Evolutionary conservation across 1,140 invertebrate species (phyloP).

Genomic region (Matsumurasca onukii): DNA sequence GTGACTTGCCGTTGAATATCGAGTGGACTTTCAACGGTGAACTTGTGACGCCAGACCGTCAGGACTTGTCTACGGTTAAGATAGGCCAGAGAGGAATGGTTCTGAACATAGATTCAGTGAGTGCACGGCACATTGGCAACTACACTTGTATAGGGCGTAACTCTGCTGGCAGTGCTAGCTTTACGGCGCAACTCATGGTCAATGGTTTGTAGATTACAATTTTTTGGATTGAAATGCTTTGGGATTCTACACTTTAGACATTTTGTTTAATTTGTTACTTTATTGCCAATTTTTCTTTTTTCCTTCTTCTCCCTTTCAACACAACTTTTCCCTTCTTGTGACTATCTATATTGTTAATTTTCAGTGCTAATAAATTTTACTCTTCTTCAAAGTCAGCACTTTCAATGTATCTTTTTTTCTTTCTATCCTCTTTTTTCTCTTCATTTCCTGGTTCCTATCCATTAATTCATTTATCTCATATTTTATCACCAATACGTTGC

Average conservation of each 20-base stretch:
- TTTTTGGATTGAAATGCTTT: too few species aligned
- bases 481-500: too few species aligned
- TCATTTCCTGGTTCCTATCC: too few species aligned
- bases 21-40: conserved; percentile 65
- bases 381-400: too few species aligned
- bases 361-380: too few species aligned
- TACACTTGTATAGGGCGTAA: conserved; percentile 79
- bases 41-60: conserved; percentile 30
- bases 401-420: too few species aligned
- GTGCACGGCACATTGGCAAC: conserved; percentile 67
- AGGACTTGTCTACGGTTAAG: conserved; percentile 30
- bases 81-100: conserved; percentile 67
- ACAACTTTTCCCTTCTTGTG: too few species aligned
- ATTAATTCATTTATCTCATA: too few species aligned
- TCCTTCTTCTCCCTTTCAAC: too few species aligned
- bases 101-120: conserved; percentile 74
- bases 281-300: neutral
- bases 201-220: conserved; percentile 56
- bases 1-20: conserved; percentile 66
- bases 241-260: neutral
- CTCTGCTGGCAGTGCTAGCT: conserved; percentile 60
- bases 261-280: neutral
- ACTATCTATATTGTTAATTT: too few species aligned
- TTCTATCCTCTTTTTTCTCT: too few species aligned
- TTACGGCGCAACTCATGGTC: conserved; percentile 64